phyloP scores from a whole-genome alignment of 2,888 invertebrate species.

The Agrotis segetum region DNA sequence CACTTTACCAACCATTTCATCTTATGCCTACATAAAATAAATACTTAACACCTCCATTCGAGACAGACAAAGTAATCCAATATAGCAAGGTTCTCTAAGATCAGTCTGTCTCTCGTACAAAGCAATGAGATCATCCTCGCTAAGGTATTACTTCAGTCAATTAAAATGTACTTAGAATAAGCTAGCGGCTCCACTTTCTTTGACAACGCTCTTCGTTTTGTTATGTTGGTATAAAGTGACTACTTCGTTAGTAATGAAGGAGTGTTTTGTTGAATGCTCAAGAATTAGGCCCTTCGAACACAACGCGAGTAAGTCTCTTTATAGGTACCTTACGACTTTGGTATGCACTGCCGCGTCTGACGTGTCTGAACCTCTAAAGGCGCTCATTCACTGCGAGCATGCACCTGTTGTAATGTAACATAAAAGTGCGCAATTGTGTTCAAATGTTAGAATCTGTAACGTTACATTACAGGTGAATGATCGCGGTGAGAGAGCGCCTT shows the following conservation, averaged over 20 bases:
- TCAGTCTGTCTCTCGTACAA: slow-evolving; percentile 6
- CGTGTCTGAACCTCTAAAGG: no score
- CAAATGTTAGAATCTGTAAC: no score
- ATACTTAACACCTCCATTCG: background rate
- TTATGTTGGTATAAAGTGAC: background rate
- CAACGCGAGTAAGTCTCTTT: no score
- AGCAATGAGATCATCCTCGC: slow-evolving; percentile 7
- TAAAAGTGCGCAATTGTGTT: no score
- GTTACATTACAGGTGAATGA: no score
- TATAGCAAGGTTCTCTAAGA: background rate
- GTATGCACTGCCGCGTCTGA: no score
- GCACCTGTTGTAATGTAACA: no score
- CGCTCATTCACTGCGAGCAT: no score
- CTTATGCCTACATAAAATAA: background rate
- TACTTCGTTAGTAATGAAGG: background rate
- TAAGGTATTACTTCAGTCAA: slow-evolving; percentile 11
- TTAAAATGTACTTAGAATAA: slow-evolving; percentile 1
- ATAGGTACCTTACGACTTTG: no score
- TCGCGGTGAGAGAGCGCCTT: no score
- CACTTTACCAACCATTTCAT: background rate
- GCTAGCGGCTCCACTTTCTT: background rate
- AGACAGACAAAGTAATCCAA: background rate
- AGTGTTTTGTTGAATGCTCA: no score
- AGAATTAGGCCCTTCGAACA: no score
- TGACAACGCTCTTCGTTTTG: background rate